A percentile compares a stretch with the other conserved stretches of the same genome.
Conservation (phyloP, 2,888 invertebrate genomes). For the Pachycephus smyrnensis region DNA sequence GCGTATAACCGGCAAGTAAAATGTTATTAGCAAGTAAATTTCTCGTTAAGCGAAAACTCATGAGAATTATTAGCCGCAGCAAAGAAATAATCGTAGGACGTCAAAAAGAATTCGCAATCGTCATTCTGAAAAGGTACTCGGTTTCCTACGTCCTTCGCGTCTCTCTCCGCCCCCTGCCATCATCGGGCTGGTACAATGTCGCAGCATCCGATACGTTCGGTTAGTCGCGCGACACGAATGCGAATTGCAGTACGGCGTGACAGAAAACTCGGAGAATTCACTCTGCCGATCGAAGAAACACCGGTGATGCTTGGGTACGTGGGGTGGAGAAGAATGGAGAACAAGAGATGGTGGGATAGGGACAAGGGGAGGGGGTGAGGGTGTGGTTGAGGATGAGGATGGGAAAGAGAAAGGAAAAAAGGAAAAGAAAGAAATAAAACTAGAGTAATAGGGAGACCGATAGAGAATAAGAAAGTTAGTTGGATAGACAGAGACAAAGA, state of each 20-base stretch:
- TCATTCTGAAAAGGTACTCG: not conserved
- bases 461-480: too few species aligned
- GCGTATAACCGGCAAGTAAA: not conserved
- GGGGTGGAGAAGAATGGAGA: not conserved
- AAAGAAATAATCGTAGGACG: not conserved
- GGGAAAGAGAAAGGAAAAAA: not conserved
- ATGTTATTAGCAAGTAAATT: not conserved
- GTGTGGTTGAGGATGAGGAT: not conserved
- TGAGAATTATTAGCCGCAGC: not conserved
- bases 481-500: not conserved
- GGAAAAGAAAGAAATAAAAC: not conserved
- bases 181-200: not conserved
- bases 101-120: not conserved
- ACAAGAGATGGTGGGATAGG: not conserved
- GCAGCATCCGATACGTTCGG: not conserved
- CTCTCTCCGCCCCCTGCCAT: too few species aligned
- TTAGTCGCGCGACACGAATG: not conserved
- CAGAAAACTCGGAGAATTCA: not conserved
- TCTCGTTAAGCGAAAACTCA: not conserved
- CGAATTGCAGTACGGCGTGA: not conserved
- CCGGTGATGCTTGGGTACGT: not conserved
- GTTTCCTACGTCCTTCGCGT: not conserved
- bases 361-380: not conserved
- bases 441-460: not conserved
- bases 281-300: not conserved